phyloP scores from a whole-genome alignment of 2,797 vertebrate species.

The Siniperca obscura region DNA sequence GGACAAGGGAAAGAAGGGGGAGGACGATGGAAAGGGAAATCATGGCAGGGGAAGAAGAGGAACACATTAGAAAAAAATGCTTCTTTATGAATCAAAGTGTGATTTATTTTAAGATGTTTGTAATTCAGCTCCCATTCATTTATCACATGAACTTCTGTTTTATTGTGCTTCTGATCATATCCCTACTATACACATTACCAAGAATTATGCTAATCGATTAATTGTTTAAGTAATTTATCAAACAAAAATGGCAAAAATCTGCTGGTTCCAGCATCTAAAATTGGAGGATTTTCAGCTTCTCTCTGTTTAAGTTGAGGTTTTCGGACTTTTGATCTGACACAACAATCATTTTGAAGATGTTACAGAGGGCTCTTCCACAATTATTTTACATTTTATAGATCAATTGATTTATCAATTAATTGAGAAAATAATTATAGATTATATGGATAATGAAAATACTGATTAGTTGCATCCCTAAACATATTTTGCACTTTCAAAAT shows the following conservation, averaged over 20 bases:
- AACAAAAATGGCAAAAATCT: background rate
- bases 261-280: background rate
- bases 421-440: background rate
- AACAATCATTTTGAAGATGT: background rate
- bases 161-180: conserved; percentile 1
- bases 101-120: background rate
- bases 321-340: background rate
- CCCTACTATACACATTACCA: background rate
- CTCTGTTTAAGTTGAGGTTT: background rate
- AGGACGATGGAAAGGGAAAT: background rate
- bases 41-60: conserved; percentile 1
- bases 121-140: background rate
- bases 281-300: background rate
- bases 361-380: background rate
- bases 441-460: background rate
- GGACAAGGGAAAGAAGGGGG: background rate
- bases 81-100: background rate
- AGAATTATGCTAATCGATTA: background rate
- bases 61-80: conserved; percentile 45
- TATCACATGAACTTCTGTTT: background rate
- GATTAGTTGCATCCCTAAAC: background rate
- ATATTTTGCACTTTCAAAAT: conserved; percentile 1
- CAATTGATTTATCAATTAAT: background rate
- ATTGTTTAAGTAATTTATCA: background rate
- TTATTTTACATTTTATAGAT: background rate